Evolutionary conservation across 1,140 invertebrate genomes (phyloP).

Genomic region (Cydia splendana): DNA sequence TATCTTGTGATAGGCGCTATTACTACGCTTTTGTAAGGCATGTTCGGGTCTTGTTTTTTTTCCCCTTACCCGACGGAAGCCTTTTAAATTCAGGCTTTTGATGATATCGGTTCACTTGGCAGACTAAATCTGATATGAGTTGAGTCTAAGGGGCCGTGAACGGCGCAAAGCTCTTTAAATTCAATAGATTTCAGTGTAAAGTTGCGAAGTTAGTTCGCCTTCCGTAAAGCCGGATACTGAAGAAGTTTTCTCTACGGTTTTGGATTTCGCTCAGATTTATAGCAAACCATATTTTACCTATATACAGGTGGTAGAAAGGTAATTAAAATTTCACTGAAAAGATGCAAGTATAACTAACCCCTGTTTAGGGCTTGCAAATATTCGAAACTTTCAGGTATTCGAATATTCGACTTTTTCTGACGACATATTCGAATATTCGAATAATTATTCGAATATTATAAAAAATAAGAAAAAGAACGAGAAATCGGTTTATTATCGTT

Average conservation of each 20-base stretch:
- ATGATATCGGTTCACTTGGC: slow-evolving; percentile 26
- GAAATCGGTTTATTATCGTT: no score
- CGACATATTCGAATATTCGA: no score
- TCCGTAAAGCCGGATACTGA: neutral
- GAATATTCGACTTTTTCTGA: no score
- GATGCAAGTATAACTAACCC: no score
- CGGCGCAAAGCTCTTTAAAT: slow-evolving; percentile 29
- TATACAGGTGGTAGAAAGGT: neutral
- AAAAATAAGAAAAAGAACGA: no score
- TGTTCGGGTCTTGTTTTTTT: slow-evolving; percentile 13
- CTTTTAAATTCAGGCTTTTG: slow-evolving; percentile 33
- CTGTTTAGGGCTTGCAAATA: no score
- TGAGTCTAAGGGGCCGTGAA: slow-evolving; percentile 24
- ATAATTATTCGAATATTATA: no score
- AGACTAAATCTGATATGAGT: slow-evolving; percentile 30
- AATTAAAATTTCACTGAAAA: neutral
- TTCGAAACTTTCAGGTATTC: no score
- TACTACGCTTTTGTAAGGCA: neutral
- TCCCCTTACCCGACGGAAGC: slow-evolving; percentile 18
- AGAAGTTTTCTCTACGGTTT: slow-evolving; percentile 2
- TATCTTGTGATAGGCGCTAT: neutral
- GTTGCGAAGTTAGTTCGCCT: neutral
- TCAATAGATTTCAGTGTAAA: slow-evolving; percentile 29
- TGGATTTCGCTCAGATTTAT: neutral
- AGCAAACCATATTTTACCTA: neutral